These are phyloP conservation scores for Chrysomela aeneicollis DNA, from an alignment of 2,888 invertebrate genomes.

Conservation along the genomic window DNA sequence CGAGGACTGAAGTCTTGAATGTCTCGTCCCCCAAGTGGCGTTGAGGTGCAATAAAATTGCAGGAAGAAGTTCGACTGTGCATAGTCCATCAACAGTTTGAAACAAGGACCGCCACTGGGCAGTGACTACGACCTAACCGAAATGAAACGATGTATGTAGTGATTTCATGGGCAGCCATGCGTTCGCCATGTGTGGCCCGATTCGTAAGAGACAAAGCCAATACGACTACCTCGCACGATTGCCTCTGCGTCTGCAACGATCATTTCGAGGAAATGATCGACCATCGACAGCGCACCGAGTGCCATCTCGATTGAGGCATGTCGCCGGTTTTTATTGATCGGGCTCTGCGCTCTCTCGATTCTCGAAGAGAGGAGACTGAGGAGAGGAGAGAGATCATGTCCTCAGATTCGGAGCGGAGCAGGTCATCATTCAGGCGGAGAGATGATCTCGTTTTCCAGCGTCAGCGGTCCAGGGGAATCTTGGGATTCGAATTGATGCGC, in stretches of 20 bases:
- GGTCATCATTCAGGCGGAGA: not conserved
- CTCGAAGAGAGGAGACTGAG: no score
- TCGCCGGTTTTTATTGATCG: slow-evolving; percentile 1
- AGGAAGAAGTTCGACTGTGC: no score
- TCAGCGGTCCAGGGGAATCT: no score
- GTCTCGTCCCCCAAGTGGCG: no score
- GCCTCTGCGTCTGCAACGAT: slow-evolving; percentile 44
- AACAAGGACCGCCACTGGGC: not conserved
- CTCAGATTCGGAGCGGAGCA: not conserved
- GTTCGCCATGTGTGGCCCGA: slow-evolving; percentile 55
- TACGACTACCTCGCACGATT: slow-evolving; percentile 49
- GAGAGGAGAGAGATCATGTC: not conserved
- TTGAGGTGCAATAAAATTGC: no score
- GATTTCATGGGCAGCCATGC: slow-evolving; percentile 45
- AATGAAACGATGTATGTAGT: slow-evolving; percentile 42
- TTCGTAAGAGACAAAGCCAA: slow-evolving; percentile 49
- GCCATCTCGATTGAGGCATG: slow-evolving; percentile 4
- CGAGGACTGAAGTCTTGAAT: no score
- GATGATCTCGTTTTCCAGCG: no score
- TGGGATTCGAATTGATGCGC: no score
- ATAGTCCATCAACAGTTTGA: no score
- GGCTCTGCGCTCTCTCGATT: not conserved
- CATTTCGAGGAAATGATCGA: slow-evolving; percentile 56
- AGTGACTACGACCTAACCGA: slow-evolving; percentile 12
- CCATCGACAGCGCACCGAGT: slow-evolving; percentile 40